A percentile compares a stretch with the other conserved stretches of the same genome.
Evolutionary conservation across 2,888 invertebrate species (phyloP).

Genomic region (Fragum whitleyi): DNA sequence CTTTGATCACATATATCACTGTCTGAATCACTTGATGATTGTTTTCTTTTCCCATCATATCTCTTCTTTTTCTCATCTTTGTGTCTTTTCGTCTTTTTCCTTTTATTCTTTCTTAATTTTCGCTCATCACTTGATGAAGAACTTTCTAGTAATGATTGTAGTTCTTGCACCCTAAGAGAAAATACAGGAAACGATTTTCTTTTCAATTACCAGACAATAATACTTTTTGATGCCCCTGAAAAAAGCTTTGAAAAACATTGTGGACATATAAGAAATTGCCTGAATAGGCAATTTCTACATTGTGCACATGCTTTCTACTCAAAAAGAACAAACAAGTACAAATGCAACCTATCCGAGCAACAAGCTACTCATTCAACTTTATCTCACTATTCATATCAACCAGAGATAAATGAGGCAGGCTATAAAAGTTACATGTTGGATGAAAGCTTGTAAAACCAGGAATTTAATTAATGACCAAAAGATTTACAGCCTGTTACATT

Average conservation of each 20-base stretch:
- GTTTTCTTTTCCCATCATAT: background rate
- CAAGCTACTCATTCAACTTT: too few species aligned
- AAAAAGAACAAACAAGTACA: too few species aligned
- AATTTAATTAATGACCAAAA: too few species aligned
- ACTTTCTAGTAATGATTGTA: slow-evolving; percentile 25
- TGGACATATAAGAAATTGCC: background rate
- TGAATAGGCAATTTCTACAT: too few species aligned
- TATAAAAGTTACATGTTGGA: too few species aligned
- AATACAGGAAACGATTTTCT: background rate
- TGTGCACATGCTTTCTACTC: too few species aligned
- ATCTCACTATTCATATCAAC: too few species aligned
- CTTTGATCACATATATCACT: background rate
- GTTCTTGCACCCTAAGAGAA: slow-evolving; percentile 23
- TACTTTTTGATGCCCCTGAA: background rate
- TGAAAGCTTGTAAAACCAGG: too few species aligned
- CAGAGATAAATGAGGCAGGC: too few species aligned
- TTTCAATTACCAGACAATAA: background rate
- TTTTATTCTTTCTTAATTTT: background rate
- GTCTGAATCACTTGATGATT: background rate
- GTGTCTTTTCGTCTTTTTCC: slow-evolving; percentile 10
- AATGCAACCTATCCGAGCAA: too few species aligned
- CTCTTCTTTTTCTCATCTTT: slow-evolving; percentile 11
- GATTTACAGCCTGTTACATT: too few species aligned
- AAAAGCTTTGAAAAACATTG: background rate
- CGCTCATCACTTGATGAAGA: slow-evolving; percentile 5